A percentile compares a stretch with the other conserved stretches of the same genome.
Conservation (phyloP, 2,797 vertebrate genomes). For the Pseudochirops cupreus region DNA sequence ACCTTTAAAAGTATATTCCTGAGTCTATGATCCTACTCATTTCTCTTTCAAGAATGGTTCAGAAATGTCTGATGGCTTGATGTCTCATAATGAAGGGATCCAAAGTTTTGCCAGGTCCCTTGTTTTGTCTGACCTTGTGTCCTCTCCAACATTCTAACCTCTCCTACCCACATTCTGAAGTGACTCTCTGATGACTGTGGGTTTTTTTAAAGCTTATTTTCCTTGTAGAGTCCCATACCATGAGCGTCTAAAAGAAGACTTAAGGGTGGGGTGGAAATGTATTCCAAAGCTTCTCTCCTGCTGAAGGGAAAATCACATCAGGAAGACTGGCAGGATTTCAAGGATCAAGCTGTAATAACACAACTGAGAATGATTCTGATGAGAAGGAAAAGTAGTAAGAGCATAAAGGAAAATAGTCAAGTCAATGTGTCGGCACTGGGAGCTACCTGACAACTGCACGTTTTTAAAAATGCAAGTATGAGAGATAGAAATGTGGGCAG, state of each 20-base stretch:
- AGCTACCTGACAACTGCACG: not conserved
- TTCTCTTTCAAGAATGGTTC: not conserved
- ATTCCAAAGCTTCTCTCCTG: not conserved
- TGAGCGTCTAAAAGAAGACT: not conserved
- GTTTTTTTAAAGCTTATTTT: not conserved
- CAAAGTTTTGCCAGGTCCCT: not conserved
- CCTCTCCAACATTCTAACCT: not conserved
- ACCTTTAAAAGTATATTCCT: not conserved
- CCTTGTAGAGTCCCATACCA: not conserved
- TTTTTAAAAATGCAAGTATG: not conserved
- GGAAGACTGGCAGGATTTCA: not conserved
- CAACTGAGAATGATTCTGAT: not conserved
- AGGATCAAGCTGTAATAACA: not conserved
- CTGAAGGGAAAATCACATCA: not conserved
- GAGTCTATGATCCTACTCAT: not conserved
- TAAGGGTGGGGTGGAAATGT: not conserved
- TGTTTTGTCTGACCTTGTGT: not conserved
- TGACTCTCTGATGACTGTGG: not conserved
- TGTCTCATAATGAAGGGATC: not conserved
- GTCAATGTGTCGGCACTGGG: not conserved
- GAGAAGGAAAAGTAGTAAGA: not conserved
- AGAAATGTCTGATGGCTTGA: not conserved
- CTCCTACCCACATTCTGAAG: not conserved
- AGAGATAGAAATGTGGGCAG: not conserved
- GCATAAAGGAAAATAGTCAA: not conserved